These are phyloP conservation scores for Nezara viridula DNA, from an alignment of 2,888 invertebrate species.

Conservation along the genomic window DNA sequence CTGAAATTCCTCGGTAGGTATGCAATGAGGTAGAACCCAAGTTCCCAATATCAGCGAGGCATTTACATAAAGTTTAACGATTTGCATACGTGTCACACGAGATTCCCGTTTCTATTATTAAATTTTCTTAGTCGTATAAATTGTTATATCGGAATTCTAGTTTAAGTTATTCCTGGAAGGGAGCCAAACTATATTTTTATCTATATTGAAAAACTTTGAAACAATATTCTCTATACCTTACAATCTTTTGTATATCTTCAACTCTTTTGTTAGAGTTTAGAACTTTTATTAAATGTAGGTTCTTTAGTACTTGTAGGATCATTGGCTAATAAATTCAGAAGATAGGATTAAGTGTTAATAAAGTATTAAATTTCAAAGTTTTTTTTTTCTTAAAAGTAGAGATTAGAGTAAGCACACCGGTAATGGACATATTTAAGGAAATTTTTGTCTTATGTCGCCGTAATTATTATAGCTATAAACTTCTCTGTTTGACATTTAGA, in stretches of 20 bases:
- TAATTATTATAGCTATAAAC: too few relatives aligned
- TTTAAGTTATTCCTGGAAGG: neutral
- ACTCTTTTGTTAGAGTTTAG: neutral
- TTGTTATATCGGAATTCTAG: neutral
- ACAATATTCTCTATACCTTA: neutral
- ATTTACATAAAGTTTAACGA: conserved; percentile 11
- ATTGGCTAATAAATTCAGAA: too few relatives aligned
- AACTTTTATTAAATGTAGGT: neutral
- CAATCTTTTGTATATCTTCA: neutral
- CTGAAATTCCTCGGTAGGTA: neutral
- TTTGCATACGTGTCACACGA: conserved; percentile 8
- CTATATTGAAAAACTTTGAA: neutral
- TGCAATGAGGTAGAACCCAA: neutral
- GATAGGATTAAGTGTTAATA: too few relatives aligned
- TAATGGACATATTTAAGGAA: too few relatives aligned
- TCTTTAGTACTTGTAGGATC: neutral
- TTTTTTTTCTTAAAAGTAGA: too few relatives aligned
- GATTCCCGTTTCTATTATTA: neutral
- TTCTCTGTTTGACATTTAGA: too few relatives aligned
- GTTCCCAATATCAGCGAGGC: neutral
- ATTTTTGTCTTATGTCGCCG: too few relatives aligned
- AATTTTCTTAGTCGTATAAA: neutral
- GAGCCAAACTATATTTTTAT: neutral
- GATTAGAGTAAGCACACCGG: too few relatives aligned
- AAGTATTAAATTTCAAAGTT: too few relatives aligned